Conservation (phyloP, 2,888 invertebrate species). For the Onthophagus sagittarius region DNA sequence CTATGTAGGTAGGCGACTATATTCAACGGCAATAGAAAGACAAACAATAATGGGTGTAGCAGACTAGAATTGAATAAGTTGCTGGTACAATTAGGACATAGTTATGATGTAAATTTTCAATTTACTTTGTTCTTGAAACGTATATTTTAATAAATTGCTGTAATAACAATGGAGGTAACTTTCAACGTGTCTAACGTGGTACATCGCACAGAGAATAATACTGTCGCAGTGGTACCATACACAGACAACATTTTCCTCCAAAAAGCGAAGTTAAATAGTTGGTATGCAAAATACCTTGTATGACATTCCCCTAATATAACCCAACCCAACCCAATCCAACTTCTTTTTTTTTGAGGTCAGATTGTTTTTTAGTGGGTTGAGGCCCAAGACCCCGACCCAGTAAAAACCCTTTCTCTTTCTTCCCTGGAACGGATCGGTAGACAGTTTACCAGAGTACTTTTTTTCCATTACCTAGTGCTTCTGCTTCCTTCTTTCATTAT, state of each 20-base stretch:
- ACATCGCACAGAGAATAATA: background rate
- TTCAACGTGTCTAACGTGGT: background rate
- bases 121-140: background rate
- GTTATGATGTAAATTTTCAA: background rate
- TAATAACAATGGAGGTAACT: background rate
- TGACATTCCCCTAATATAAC: no score
- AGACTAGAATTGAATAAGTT: slow-evolving; percentile 2
- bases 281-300: no score
- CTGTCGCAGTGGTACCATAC: background rate
- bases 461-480: no score
- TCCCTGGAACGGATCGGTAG: no score
- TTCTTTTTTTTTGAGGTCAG: no score
- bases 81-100: slow-evolving; percentile 1
- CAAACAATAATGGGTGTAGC: background rate
- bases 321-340: no score
- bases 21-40: slow-evolving; percentile 1
- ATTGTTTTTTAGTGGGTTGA: no score
- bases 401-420: no score
- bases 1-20: background rate
- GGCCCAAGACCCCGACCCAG: no score
- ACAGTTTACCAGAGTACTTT: no score
- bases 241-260: background rate
- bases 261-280: background rate
- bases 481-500: no score
- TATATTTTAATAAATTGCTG: slow-evolving; percentile 1